Base-by-base conservation (phyloP, 2,797 vertebrate genomes). In the Gallinago nigripennis region DNA sequence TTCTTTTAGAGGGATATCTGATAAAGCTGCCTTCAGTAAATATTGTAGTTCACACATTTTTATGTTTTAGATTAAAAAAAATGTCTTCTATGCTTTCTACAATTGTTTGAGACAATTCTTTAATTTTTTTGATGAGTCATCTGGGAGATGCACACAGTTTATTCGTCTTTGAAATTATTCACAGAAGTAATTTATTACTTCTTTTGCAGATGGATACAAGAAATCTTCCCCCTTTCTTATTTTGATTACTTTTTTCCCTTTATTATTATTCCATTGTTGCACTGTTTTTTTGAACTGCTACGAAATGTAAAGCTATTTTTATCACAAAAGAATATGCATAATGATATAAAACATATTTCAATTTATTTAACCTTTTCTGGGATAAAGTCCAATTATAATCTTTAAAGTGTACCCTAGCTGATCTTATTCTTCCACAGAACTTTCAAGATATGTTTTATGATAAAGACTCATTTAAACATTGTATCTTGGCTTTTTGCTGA, bases 351-450 rank as follows among this genome's bases (percentile, higher is more conserved):
- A 92, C 91, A 95, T 95, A 96, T 95, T 97, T 96, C 88, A 97
- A 95, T 97, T 97, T 97, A 95, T 97, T 97, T 97, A 97, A 84
- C 53, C 82, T 94, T 97, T 97, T 95, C 94, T 97, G 63, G 92
- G 68, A 95, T 96, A 93, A 97, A 95, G 94, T 96, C 96, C 96
- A 97, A 96, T 97, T 97, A 94, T 48, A 89, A 37, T 78, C 88
- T 96, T 96, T 97, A 97, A 97, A 97, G 86, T 96, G 92, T 94
- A 87, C 66, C 79, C 79, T 92, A 82, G 93, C 80, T 97, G 93
- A 91, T 95, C 86, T 57, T 92, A 93, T 58, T 94, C 50, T 90
- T 95, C 46, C 13, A 72, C 16, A 82, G 84, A 97, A 96, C 45
- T 96, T 98, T 95, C 54, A 96, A 95, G 88, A 95, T 96, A 85